phyloP scores from a whole-genome alignment of 2,113 vertebrate genomes.

The Tachuris rubrigastra region DNA sequence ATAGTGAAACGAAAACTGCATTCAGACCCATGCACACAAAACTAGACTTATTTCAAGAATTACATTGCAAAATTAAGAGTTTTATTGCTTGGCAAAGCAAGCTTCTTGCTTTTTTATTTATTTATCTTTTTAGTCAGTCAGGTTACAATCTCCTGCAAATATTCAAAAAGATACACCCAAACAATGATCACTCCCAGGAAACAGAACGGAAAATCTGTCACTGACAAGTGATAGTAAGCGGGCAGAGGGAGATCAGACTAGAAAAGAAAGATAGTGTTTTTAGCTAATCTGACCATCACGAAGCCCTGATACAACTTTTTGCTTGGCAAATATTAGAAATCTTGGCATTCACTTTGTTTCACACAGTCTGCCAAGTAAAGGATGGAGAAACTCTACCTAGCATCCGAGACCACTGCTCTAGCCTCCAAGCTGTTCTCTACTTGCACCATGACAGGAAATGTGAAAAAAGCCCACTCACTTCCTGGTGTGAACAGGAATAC shows the following conservation, averaged over 20 bases:
- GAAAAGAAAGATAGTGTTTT: background rate
- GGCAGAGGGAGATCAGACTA: background rate
- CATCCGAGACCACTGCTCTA: background rate
- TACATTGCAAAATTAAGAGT: background rate
- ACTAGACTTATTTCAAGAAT: background rate
- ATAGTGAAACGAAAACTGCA: slow-evolving; percentile 29
- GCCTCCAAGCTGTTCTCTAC: background rate
- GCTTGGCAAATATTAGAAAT: background rate
- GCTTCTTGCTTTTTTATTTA: background rate
- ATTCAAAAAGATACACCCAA: background rate
- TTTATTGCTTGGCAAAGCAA: background rate
- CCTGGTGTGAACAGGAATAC: background rate
- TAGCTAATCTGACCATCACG: background rate
- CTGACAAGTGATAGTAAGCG: background rate
- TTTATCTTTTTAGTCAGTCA: slow-evolving; percentile 2
- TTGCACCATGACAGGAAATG: background rate
- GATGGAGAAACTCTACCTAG: background rate
- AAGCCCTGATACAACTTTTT: background rate
- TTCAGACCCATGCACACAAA: background rate
- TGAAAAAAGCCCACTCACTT: fast-evolving
- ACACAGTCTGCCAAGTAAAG: background rate
- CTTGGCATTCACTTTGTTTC: background rate
- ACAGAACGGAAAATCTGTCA: background rate
- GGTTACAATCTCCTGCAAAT: background rate
- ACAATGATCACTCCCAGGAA: background rate